Base-by-base conservation (phyloP, 2,797 vertebrate species). In the Gorsachius magnificus region DNA sequence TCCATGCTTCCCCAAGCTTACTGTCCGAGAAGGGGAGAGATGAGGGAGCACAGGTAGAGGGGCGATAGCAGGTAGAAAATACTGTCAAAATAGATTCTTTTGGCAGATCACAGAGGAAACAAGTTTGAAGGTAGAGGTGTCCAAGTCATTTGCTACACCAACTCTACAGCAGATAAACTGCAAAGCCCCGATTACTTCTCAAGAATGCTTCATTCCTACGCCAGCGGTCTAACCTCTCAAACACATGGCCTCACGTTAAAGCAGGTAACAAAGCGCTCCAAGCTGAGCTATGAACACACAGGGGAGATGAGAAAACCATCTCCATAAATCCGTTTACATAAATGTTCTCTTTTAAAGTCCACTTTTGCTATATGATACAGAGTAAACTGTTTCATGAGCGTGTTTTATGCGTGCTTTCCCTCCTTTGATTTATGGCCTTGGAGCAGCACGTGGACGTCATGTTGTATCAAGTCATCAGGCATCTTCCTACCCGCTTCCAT, bases 261-360 rank as follows among this genome's bases (percentile, higher is more conserved):
- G 11, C 21, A 41, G 69, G 57, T 28, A 81, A 7, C 92, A 72
- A 6, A 83, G 76, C 75, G 83, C 68, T 12, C 24, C 71, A 66
- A 31, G 41, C 29, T 0, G 58, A 84, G 84, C 76, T 63, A 45
- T 43, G 56, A 94, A 64, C 63, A 69, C 61, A 4, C 21, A 28
- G 20, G 20, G 76, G n/a, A 86, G 65, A 76, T 16, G 58, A 74
- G 69, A 76, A 87, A 92, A 58, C 35, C 54, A 79, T 43, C 89
- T 60, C 90, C 83, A 94, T 79, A 35, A 93, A 94, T 74, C 94
- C 60, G 77, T 72, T 93, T 53, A 7, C 66, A 64, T 84, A 41
- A 11, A 79, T 60, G 77, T 14, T 72, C 51, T 50, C 85, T 81
- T 89, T 82, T 13, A 53, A 82, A 84, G 88, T 7, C 60, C 85